Conservation (phyloP, 1,140 invertebrate genomes). For the Colletes latitarsis region DNA sequence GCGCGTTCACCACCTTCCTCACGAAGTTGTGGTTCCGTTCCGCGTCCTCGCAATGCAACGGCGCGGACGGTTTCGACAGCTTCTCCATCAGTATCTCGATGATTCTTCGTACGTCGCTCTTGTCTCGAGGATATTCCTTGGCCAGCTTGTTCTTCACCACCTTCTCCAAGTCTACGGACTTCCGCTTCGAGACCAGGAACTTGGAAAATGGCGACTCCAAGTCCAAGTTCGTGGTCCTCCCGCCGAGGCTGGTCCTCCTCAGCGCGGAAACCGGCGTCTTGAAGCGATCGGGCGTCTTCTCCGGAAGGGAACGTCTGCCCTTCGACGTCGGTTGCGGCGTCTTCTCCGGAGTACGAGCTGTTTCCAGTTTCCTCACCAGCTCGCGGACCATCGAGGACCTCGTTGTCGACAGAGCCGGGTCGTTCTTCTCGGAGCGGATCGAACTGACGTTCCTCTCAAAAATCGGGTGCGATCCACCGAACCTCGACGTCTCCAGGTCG, state of each 20-base stretch:
- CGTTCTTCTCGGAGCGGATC: neutral
- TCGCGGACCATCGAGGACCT: neutral
- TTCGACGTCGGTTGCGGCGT: neutral
- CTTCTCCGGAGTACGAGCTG: neutral
- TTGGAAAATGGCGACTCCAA: neutral
- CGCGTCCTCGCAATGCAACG: neutral
- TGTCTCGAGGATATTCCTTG: neutral
- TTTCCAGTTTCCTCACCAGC: neutral
- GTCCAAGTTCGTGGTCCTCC: neutral
- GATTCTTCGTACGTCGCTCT: conserved; percentile 30
- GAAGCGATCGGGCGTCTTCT: neutral
- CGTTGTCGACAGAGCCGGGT: neutral
- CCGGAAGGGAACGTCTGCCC: neutral
- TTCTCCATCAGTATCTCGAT: conserved; percentile 18
- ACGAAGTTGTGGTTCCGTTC: conserved; percentile 15
- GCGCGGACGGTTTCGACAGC: neutral
- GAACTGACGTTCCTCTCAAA: neutral
- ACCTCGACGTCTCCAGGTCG: too few relatives aligned
- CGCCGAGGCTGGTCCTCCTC: neutral
- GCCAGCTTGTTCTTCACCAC: conserved; percentile 1
- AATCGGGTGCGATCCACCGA: neutral
- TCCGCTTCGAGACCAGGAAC: neutral
- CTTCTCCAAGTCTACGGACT: neutral
- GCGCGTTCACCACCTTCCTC: conserved; percentile 41
- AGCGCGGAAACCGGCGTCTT: neutral